These are phyloP conservation scores for Microtus oregoni DNA, from an alignment of 2,113 vertebrate genomes.

Conservation along the genomic window DNA sequence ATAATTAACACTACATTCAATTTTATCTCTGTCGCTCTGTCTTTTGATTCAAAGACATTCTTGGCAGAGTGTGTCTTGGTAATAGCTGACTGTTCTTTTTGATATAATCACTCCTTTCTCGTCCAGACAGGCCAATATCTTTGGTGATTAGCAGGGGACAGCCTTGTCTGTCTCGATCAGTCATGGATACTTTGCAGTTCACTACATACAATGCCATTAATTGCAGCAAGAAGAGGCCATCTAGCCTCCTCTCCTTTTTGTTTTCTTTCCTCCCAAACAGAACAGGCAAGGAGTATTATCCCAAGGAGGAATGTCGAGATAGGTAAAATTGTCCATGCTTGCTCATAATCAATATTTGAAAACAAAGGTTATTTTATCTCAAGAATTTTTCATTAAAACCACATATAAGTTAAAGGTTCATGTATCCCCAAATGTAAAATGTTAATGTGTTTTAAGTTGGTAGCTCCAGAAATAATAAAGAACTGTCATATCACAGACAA, in stretches of 20 bases:
- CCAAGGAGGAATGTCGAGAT: not conserved
- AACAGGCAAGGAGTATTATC: not conserved
- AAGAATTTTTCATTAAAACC: constrained; percentile 37
- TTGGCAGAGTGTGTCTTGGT: constrained; percentile 84
- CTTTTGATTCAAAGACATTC: constrained; percentile 82
- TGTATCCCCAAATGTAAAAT: not conserved
- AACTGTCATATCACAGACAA: not conserved
- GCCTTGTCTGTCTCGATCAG: constrained; percentile 87
- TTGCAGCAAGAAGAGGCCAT: constrained; percentile 80
- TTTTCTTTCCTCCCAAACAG: constrained; percentile 68
- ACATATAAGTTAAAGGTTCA: not conserved
- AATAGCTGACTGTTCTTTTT: constrained; percentile 89
- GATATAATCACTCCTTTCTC: constrained; percentile 86
- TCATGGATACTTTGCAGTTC: constrained; percentile 84
- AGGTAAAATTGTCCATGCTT: not conserved
- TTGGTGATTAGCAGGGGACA: constrained; percentile 87
- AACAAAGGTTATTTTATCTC: not conserved
- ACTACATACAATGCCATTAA: constrained; percentile 80
- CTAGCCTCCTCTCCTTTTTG: constrained; percentile 55
- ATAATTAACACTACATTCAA: constrained; percentile 85
- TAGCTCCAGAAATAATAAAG: not conserved
- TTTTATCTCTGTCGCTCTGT: constrained; percentile 84
- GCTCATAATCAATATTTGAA: constrained; percentile 50
- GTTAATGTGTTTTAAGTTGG: not conserved
- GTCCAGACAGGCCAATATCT: constrained; percentile 85